Evolutionary conservation across 2,888 invertebrate species (phyloP), one percentile per base, ranked within the genome.

Genomic region (Shargacucullia verbasci): DNA sequence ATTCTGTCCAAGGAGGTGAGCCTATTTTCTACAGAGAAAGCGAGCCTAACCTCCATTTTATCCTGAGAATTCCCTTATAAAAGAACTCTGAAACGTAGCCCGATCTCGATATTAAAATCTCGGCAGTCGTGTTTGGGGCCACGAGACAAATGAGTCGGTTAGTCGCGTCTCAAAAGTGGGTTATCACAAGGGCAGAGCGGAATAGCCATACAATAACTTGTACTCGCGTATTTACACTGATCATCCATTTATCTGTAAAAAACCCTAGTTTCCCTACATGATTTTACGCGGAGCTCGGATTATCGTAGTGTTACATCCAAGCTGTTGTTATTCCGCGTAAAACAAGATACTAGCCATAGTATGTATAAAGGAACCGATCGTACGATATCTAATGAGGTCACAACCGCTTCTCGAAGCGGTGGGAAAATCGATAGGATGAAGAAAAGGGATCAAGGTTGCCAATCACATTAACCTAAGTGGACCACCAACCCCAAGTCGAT

Each of bases 351-450:
- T 38, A n/a, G 7, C 25, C 10, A 33, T 14, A 35, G 11, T n/a
- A 46, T 43, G 45, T 44, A 47, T 40, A 25, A 43, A 47, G 34
- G 31, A 25, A 11, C 38, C 20, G 25, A 55, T 27, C 35, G 38
- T 14, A 31, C 46, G 70, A 64, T 70, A 64, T 25, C 47, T 47
- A 64, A 64, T 55, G 57, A 55, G 63, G 71, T 47, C 66, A 31
- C 44, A 70, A 64, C 64, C 38, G 47, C 44, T 47, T 63, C 46
- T 37, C 43, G 47, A 37, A 64, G n/a, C 9, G 31, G 39, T 57
- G 58, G 71, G 44, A 65, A 70, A 65, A 15, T 12, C 14, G 11
- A 34, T 15, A 13, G 13, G 9, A 43, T 8, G 11, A 35, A 41
- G 53, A 43, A 39, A 50, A 41, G 35, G 10, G 13, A 11, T 40